Percentiles rank a stretch among this genome's conserved stretches.
Evolutionary conservation across 2,113 vertebrate species (phyloP).

Genomic region (Oryzias javanicus): DNA sequence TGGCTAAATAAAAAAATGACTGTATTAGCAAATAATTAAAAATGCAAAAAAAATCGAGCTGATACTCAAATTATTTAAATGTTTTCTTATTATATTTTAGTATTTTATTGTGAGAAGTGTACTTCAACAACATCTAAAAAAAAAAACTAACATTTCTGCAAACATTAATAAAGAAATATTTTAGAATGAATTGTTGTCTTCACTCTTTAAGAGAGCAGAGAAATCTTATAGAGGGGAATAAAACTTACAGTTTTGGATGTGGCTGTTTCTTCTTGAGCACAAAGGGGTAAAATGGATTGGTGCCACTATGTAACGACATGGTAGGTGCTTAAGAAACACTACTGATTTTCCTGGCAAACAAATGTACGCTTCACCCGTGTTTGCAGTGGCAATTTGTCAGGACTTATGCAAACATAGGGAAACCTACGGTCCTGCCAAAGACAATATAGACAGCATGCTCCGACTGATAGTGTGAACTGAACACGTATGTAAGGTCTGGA

Average conservation of each 20-base stretch:
- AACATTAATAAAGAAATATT: too few relatives aligned
- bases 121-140: too few relatives aligned
- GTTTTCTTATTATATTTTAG: too few relatives aligned
- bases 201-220: too few relatives aligned
- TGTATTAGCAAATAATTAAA: too few relatives aligned
- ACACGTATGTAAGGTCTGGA: neutral
- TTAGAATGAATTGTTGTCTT: too few relatives aligned
- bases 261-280: constrained; percentile 3
- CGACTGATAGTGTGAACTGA: neutral
- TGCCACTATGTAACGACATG: neutral
- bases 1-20: too few relatives aligned
- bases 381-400: constrained; percentile 9
- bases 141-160: too few relatives aligned
- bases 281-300: neutral
- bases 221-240: neutral
- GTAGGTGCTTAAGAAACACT: constrained; percentile 25
- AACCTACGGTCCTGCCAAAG: constrained; percentile 1
- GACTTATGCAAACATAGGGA: constrained; percentile 61
- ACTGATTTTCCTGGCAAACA: constrained; percentile 57
- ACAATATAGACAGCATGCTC: neutral
- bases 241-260: constrained; percentile 46
- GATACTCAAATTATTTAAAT: too few relatives aligned
- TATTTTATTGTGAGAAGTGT: too few relatives aligned
- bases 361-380: constrained; percentile 27
- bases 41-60: too few relatives aligned